Percentiles rank a stretch among this genome's conserved stretches.
Conservation (phyloP, 2,797 vertebrate genomes). For the Silurus lanzhouensis region DNA sequence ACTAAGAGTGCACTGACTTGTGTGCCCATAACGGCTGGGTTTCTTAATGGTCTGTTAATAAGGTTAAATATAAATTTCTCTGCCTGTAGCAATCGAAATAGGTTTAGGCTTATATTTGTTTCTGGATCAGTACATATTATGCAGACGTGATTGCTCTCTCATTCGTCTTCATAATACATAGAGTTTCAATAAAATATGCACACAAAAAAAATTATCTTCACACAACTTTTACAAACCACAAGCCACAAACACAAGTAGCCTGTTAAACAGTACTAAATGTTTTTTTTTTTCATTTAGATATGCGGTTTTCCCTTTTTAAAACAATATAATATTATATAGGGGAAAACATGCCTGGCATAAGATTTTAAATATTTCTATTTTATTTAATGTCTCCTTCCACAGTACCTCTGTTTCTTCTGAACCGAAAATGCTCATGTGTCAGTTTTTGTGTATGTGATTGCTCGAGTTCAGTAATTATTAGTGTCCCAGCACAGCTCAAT, state of each 20-base stretch:
- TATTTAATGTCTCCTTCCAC: too few relatives aligned
- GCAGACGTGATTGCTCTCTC: slow-evolving; percentile 14
- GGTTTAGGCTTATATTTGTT: slow-evolving; percentile 13
- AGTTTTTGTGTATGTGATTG: neutral
- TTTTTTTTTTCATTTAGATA: neutral
- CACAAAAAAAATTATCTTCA: neutral
- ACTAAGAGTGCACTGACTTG: too few relatives aligned
- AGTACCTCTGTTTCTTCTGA: too few relatives aligned
- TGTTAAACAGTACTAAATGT: too few relatives aligned
- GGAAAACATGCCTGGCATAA: neutral
- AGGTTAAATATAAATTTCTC: slow-evolving; percentile 20
- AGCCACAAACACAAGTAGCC: too few relatives aligned
- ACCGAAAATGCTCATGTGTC: neutral
- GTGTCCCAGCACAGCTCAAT: neutral
- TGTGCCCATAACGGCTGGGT: too few relatives aligned
- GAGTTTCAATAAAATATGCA: neutral
- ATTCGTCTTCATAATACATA: neutral
- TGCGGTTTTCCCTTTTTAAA: neutral
- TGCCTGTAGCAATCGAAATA: neutral
- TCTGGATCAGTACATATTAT: slow-evolving; percentile 24
- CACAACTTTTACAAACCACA: neutral
- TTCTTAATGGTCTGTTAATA: slow-evolving; percentile 6
- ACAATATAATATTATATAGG: neutral
- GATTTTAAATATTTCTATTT: neutral
- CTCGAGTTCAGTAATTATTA: slow-evolving; percentile 12